Conservation (phyloP, 2,113 vertebrate species). For the Corydoras sp. region DNA sequence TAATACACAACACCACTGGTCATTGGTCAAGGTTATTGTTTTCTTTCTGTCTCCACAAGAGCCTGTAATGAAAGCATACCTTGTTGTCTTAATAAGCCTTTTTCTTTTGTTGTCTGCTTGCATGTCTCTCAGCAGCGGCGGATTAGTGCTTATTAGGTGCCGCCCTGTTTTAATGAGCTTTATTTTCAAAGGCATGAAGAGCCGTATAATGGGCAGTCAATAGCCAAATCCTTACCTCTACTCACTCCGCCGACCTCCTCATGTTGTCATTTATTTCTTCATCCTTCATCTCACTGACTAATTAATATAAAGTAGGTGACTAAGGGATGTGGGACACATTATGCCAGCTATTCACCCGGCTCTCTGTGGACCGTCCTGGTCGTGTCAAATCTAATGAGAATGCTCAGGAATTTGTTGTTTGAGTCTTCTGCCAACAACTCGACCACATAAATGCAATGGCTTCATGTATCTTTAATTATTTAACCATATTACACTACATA, state of each 20-base stretch:
- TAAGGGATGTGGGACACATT: slow-evolving; percentile 23
- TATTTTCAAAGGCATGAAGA: slow-evolving; percentile 39
- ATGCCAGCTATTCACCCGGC: slow-evolving; percentile 25
- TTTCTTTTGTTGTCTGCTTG: not conserved
- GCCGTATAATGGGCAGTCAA: slow-evolving; percentile 36
- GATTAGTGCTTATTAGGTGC: slow-evolving; percentile 41
- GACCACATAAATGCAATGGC: too few relatives aligned
- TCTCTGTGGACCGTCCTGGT: slow-evolving; percentile 12
- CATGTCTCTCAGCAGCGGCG: not conserved
- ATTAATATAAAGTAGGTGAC: slow-evolving; percentile 41
- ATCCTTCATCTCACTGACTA: slow-evolving; percentile 30
- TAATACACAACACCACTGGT: not conserved
- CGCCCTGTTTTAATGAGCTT: slow-evolving; percentile 39
- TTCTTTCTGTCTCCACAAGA: not conserved
- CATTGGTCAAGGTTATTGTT: slow-evolving; percentile 12
- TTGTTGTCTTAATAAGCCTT: slow-evolving; percentile 4
- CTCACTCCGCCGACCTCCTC: not conserved
- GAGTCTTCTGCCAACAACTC: not conserved
- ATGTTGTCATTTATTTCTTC: slow-evolving; percentile 20
- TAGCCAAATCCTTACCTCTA: slow-evolving; percentile 24
- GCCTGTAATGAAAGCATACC: not conserved
- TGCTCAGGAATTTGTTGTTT: not conserved
- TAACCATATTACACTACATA: not conserved
- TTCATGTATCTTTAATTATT: not conserved
- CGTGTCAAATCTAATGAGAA: not conserved